phyloP scores from a whole-genome alignment of 2,113 vertebrate genomes.

The Trematocara variabile region DNA sequence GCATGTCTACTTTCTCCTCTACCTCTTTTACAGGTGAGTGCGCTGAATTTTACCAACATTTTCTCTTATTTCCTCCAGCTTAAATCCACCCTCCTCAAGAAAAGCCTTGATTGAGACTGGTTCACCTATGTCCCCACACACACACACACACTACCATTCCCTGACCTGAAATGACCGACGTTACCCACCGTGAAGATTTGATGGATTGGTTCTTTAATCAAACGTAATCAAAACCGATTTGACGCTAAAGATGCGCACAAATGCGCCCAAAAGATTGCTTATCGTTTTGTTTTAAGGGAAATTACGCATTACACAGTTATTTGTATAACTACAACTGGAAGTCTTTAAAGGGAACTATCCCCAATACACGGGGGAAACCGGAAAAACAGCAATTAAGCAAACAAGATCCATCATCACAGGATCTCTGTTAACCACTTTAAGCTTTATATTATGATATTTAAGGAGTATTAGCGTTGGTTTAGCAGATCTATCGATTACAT shows the following conservation, averaged over 20 bases:
- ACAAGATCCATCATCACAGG: background rate
- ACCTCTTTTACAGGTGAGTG: constrained; percentile 55
- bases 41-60: background rate
- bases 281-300: background rate
- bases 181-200: background rate
- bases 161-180: constrained; percentile 29
- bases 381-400: background rate
- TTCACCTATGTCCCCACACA: too few species aligned
- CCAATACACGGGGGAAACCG: background rate
- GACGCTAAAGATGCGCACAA: background rate
- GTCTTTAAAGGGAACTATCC: background rate
- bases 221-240: background rate
- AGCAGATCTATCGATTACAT: background rate
- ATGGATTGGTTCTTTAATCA: background rate
- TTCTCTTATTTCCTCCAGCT: background rate
- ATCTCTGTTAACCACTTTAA: background rate
- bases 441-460: background rate
- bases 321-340: background rate
- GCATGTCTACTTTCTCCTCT: constrained; percentile 41
- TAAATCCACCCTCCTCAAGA: background rate
- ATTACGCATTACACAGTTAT: background rate
- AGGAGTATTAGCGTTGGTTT: background rate
- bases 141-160: background rate
- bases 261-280: background rate
- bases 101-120: background rate